These are phyloP conservation scores for Myathropa florea DNA, from an alignment of 2,888 invertebrate genomes.

Conservation along the genomic window DNA sequence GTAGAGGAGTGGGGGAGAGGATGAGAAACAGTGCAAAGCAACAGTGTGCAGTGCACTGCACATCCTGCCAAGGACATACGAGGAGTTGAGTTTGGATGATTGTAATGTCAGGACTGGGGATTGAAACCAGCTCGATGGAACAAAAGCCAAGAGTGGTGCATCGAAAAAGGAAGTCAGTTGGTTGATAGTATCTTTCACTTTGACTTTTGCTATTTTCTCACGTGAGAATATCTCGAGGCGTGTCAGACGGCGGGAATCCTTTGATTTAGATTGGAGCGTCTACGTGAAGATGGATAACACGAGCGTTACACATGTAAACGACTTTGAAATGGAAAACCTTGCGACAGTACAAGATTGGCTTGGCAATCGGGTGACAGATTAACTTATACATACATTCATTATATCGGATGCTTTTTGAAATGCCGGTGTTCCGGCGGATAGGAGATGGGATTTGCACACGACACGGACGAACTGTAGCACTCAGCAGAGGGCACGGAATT, in stretches of 20 bases:
- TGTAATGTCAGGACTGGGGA: not conserved
- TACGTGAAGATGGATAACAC: not conserved
- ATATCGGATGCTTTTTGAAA: not conserved
- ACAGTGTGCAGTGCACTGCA: constrained; percentile 51
- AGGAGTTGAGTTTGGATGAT: not conserved
- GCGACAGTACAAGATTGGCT: not conserved
- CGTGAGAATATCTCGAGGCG: constrained; percentile 29
- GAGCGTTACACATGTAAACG: not conserved
- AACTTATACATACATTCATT: not conserved
- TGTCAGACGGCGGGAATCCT: constrained; percentile 30
- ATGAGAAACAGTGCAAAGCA: constrained; percentile 22
- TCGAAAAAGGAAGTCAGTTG: constrained; percentile 23
- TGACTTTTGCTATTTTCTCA: constrained; percentile 43
- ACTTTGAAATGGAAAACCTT: not conserved
- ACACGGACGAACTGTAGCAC: too few relatives aligned
- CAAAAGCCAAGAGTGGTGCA: not conserved
- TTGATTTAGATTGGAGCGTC: constrained; percentile 26
- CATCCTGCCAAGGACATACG: constrained; percentile 12
- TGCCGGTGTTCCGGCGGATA: not conserved
- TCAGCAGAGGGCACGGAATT: too few relatives aligned
- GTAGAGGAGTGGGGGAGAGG: not conserved
- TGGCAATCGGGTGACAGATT: not conserved
- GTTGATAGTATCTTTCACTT: constrained; percentile 42
- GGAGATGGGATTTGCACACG: too few relatives aligned
- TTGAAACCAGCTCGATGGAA: not conserved